Evolutionary conservation across 1,140 invertebrate species (phyloP).

Genomic region (Drosophila sproati): DNA sequence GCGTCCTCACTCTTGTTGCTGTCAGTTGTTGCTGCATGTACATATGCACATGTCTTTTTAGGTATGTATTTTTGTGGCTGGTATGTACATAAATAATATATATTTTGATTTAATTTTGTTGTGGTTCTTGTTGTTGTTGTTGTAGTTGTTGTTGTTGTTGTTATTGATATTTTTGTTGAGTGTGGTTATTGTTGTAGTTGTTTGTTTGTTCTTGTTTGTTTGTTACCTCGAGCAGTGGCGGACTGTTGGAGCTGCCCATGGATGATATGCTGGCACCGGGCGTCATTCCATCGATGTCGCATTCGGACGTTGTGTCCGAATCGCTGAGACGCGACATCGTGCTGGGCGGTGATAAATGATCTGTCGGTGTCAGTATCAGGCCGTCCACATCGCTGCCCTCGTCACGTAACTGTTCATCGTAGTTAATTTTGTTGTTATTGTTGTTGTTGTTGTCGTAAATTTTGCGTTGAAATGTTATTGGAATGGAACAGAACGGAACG

Average conservation of each 20-base stretch:
- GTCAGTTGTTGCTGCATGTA: conserved; percentile 45
- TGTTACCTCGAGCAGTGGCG: conserved; percentile 86
- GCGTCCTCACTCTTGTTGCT: conserved; percentile 42
- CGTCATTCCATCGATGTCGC: conserved; percentile 91
- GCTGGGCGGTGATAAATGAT: conserved; percentile 96
- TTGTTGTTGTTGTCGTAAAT: conserved; percentile 70
- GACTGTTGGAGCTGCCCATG: conserved; percentile 93
- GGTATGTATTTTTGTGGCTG: conserved; percentile 3
- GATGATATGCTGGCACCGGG: conserved; percentile 92
- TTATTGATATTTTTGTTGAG: conserved; percentile 30
- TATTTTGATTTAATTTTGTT: conserved; percentile 43
- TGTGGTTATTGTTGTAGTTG: conserved; percentile 34
- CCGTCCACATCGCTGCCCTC: conserved; percentile 85
- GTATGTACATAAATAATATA: conserved; percentile 61
- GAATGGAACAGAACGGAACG: conserved; percentile 40
- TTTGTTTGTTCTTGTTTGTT: conserved; percentile 47
- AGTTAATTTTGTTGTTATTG: conserved; percentile 24
- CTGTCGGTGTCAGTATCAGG: conserved; percentile 88
- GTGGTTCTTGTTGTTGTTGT: conserved; percentile 34
- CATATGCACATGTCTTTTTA: conserved; percentile 5
- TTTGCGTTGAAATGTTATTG: conserved; percentile 60
- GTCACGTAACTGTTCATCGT: conserved; percentile 77
- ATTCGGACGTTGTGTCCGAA: conserved; percentile 95
- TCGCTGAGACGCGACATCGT: conserved; percentile 95
- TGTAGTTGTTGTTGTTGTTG: conserved; percentile 34